Evolutionary conservation across 2,113 vertebrate genomes (phyloP).

Genomic region (Odocoileus virginianus): DNA sequence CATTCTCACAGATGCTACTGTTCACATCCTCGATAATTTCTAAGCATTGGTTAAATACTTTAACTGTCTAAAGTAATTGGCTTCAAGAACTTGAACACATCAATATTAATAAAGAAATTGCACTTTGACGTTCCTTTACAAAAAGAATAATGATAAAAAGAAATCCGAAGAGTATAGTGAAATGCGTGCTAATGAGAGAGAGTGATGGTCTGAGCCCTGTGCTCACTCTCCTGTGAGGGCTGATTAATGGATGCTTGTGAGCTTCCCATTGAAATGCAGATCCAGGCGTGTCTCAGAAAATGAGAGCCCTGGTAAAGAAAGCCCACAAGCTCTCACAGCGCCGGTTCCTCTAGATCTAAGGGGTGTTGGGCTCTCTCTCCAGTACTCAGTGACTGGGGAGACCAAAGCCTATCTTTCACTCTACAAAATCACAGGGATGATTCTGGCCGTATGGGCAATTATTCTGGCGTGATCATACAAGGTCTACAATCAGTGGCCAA

Average conservation of each 20-base stretch:
- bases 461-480: neutral
- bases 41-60: conserved; percentile 53
- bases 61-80: conserved; percentile 56
- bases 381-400: neutral
- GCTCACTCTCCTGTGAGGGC: neutral
- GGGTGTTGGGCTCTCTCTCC: neutral
- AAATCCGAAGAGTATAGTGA: neutral
- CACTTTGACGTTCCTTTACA: neutral
- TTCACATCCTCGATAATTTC: conserved; percentile 36
- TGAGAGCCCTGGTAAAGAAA: conserved; percentile 31
- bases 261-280: conserved; percentile 36
- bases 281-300: neutral
- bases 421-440: neutral
- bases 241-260: conserved; percentile 20
- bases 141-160: conserved; percentile 39
- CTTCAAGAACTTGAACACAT: conserved; percentile 30
- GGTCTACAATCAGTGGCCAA: neutral
- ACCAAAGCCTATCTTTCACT: neutral
- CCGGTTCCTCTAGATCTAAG: neutral
- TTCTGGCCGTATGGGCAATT: neutral
- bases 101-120: conserved; percentile 59
- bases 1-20: neutral
- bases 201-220: neutral
- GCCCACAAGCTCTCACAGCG: neutral
- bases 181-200: neutral